Evolutionary conservation across 2,888 invertebrate genomes (phyloP), one percentile per base, ranked within the genome.

Genomic region (Liodrosophila aerea): DNA sequence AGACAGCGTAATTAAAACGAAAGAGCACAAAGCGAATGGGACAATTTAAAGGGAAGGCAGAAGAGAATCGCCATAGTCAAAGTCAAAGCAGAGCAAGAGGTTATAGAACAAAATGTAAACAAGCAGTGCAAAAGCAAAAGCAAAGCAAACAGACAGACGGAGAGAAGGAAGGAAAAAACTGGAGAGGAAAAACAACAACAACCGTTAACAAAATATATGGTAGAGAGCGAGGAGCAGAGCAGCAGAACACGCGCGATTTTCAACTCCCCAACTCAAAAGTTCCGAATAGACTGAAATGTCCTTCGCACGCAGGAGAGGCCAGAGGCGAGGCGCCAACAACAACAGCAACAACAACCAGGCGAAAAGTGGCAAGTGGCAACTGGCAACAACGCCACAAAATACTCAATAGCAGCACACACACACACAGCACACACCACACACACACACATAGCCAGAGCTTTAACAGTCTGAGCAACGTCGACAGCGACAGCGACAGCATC

Each of bases 241-340:
- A 22, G 22, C 73, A 68, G 51, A 45, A 71, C 73, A 66, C 76
- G 70, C 73, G 73, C 75, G 71, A 69, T 64, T 72, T 75, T 69
- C 80, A 78, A 85, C 85, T 78, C 86, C 80, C 80, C 86, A 85
- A 86, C 77, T 84, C 83, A 86, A 85, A 86, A 77, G 86, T 83
- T 84, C 76, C 80, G 77, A 85, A 71, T 83, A 74, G 78, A 86
- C 86, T 86, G 75, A 80, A 72, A 74, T 84, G 76, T 84, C 84
- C 84, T 84, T 84, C 73, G 77, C 73, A 74, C 73, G 72, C 71
- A 71, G 36, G 31, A 36, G 41, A 54, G 64, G 67, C 58, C 52
- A 66, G 31, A 40, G 39, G 34, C 12, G 33, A 31, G 31, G 22
- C 22, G 22, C 22, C 22, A 22, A 22, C 54, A 59, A 66, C 59